Percentiles rank a stretch among this genome's conserved stretches.
Conservation (phyloP, 1,140 invertebrate species). For the Adelges cooleyi region DNA sequence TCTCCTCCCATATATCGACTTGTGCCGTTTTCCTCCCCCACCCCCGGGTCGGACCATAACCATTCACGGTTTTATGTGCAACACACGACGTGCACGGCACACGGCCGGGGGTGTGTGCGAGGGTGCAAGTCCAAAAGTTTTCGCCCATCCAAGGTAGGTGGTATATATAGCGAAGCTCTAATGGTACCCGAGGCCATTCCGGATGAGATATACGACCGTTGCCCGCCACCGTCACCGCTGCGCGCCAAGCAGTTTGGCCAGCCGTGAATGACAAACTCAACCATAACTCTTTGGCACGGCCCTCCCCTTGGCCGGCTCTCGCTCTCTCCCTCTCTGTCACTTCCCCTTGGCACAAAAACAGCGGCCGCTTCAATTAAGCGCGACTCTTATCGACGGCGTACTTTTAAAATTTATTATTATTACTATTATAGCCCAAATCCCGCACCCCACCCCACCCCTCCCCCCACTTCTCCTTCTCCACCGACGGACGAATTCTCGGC, state of each 20-base stretch:
- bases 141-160: slow-evolving; percentile 23
- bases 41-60: not conserved
- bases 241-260: slow-evolving; percentile 14
- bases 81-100: not conserved
- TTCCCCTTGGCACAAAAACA: not conserved
- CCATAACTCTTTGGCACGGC: slow-evolving; percentile 19
- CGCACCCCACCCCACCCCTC: too few species aligned
- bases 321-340: slow-evolving; percentile 6
- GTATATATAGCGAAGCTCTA: slow-evolving; percentile 13
- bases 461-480: too few species aligned
- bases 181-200: slow-evolving; percentile 28
- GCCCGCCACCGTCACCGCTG: not conserved
- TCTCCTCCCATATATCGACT: not conserved
- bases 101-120: not conserved
- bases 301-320: not conserved
- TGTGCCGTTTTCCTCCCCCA: not conserved
- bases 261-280: slow-evolving; percentile 28
- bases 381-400: slow-evolving; percentile 25
- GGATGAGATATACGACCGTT: slow-evolving; percentile 24
- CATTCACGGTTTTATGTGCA: slow-evolving; percentile 10
- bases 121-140: slow-evolving; percentile 16
- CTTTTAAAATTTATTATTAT: slow-evolving; percentile 25
- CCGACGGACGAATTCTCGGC: slow-evolving; percentile 1
- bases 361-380: slow-evolving; percentile 25
- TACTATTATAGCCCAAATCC: slow-evolving; percentile 8